phyloP scores from a whole-genome alignment of 2,888 invertebrate species.

The Parapristionchus giblindavisi region DNA sequence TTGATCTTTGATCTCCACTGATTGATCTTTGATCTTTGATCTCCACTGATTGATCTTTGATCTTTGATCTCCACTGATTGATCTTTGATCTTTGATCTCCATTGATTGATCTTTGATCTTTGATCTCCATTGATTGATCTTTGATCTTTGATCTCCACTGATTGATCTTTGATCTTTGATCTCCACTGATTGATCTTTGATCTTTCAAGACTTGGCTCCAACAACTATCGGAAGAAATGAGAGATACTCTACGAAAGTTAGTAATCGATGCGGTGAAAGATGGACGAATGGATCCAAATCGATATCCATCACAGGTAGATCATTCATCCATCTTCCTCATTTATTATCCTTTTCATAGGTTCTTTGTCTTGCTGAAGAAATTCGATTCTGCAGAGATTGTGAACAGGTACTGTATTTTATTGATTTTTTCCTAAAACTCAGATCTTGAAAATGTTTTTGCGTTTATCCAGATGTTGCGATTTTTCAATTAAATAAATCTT shows the following conservation, averaged over 20 bases:
- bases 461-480: background rate
- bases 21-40: background rate
- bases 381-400: conserved; percentile 84
- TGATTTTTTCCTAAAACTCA: background rate
- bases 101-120: background rate
- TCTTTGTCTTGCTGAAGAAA: conserved; percentile 84
- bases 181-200: background rate
- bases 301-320: conserved; percentile 78
- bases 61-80: background rate
- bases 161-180: no score
- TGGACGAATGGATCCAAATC: conserved; percentile 75
- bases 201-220: conserved; percentile 77
- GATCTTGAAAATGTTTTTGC: background rate
- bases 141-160: background rate
- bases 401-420: conserved; percentile 76
- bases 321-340: background rate
- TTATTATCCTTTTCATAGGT: conserved; percentile 72
- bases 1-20: background rate
- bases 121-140: background rate
- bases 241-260: conserved; percentile 79
- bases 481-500: no score
- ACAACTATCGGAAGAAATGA: conserved; percentile 85
- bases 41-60: background rate
- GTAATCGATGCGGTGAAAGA: conserved; percentile 76
- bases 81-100: background rate